Evolutionary conservation across 2,113 vertebrate genomes (phyloP).

Genomic region (Scophthalmus maximus): DNA sequence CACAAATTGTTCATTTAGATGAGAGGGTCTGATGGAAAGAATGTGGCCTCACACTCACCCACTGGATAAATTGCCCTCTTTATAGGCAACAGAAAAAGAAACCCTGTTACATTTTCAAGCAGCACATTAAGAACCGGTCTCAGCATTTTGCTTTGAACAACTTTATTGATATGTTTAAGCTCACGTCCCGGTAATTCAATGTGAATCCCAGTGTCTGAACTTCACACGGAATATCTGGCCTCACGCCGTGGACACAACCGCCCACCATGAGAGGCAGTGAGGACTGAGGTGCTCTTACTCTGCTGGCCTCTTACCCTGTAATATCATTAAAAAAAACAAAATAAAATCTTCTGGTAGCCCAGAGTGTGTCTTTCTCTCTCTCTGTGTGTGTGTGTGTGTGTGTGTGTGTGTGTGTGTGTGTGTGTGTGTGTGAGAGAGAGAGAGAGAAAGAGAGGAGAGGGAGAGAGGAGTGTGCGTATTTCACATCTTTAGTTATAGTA

Average conservation of each 20-base stretch:
- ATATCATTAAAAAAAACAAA: slow-evolving; percentile 44
- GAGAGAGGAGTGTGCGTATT: slow-evolving; percentile 36
- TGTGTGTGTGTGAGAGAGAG: slow-evolving; percentile 8
- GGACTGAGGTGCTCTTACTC: slow-evolving; percentile 40
- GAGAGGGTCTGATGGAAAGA: slow-evolving; percentile 24
- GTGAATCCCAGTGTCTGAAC: slow-evolving; percentile 35
- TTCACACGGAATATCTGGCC: slow-evolving; percentile 16
- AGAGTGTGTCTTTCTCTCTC: slow-evolving; percentile 37
- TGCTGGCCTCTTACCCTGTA: slow-evolving; percentile 62
- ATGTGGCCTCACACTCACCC: slow-evolving; percentile 28
- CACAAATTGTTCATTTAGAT: slow-evolving; percentile 33
- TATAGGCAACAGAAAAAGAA: slow-evolving; percentile 19
- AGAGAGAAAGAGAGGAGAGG: slow-evolving; percentile 9
- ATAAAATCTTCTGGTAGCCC: slow-evolving; percentile 42
- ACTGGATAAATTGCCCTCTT: slow-evolving; percentile 13
- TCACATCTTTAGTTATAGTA: slow-evolving; percentile 52
- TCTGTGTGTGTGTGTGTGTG: slow-evolving; percentile 27
- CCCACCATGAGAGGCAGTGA: slow-evolving; percentile 46
- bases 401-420: slow-evolving; percentile 22
- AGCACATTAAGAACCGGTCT: slow-evolving; percentile 27
- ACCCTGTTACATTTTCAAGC: slow-evolving; percentile 15
- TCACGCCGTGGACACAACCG: not conserved
- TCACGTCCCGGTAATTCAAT: slow-evolving; percentile 28
- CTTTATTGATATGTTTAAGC: slow-evolving; percentile 6
- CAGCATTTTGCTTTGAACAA: slow-evolving; percentile 7